Conservation (phyloP, 53 echinoderm and acorn worm genomes). For the Crossaster papposus region DNA sequence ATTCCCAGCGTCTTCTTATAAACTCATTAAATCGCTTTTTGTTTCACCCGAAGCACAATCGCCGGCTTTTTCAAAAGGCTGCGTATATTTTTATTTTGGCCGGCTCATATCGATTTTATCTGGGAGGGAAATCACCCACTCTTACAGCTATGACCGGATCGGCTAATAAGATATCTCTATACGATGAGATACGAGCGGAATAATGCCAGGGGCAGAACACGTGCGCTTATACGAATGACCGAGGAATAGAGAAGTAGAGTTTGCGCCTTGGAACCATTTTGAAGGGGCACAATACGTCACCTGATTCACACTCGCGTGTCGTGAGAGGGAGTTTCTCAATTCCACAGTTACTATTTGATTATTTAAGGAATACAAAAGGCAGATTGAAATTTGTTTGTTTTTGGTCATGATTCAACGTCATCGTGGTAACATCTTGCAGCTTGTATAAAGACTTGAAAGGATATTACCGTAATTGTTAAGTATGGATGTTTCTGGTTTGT, state of each 20-base stretch:
- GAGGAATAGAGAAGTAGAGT: background rate
- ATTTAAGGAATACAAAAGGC: background rate
- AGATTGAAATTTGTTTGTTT: background rate
- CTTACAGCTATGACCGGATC: slow-evolving; percentile 4
- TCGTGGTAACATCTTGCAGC: background rate
- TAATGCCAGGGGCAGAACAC: slow-evolving; percentile 29
- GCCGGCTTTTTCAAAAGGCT: background rate
- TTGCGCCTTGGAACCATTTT: background rate
- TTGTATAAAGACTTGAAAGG: background rate
- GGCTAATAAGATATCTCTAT: slow-evolving; percentile 8
- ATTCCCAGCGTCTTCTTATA: background rate
- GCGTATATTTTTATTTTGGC: slow-evolving; percentile 1
- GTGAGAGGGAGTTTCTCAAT: background rate
- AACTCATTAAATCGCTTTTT: slow-evolving; percentile 22
- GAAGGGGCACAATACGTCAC: background rate
- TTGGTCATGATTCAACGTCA: too few species aligned
- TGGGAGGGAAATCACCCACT: slow-evolving; percentile 27
- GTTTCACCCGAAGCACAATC: slow-evolving; percentile 8
- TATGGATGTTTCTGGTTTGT: too few species aligned
- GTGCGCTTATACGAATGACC: slow-evolving; percentile 24
- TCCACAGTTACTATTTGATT: background rate
- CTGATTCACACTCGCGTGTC: background rate
- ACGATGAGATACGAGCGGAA: background rate
- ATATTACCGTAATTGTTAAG: too few species aligned
- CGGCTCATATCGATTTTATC: slow-evolving; percentile 46